Percentiles rank a stretch among this genome's conserved stretches.
phyloP scores from a whole-genome alignment of 2,888 invertebrate genomes.

The Standfussiana lucernea region DNA sequence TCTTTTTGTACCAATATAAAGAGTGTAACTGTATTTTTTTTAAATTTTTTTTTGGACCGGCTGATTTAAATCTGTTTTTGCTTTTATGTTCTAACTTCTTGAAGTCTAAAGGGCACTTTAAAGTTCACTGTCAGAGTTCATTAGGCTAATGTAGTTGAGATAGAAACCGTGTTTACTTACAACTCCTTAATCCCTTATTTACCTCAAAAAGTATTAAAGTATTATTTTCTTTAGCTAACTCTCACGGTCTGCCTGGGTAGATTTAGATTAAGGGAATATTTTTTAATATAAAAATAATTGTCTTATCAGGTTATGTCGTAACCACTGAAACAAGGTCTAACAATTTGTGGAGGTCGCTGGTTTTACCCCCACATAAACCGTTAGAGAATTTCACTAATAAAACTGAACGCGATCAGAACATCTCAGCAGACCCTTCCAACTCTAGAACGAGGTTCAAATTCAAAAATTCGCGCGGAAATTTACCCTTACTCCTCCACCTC shows the following conservation, averaged over 20 bases:
- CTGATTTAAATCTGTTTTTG: not conserved
- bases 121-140: not conserved
- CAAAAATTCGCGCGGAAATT: too few species aligned
- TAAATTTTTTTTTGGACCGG: too few species aligned
- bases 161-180: constrained; percentile 1
- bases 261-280: constrained; percentile 23
- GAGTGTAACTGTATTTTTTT: constrained; percentile 2
- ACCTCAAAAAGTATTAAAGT: constrained; percentile 10
- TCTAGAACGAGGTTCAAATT: not conserved
- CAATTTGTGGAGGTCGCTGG: not conserved
- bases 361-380: not conserved
- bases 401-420: not conserved
- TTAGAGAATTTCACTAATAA: not conserved
- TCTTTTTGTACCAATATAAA: constrained; percentile 25
- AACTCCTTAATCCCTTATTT: constrained; percentile 4
- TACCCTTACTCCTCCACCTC: too few species aligned
- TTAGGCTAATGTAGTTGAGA: constrained; percentile 10
- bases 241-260: not conserved
- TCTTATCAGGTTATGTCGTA: not conserved
- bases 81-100: not conserved
- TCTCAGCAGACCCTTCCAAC: not conserved
- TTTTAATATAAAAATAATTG: constrained; percentile 14
- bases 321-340: not conserved
- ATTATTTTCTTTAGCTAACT: constrained; percentile 23
- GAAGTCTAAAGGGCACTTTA: not conserved